These are phyloP conservation scores for Argyrosomus regius DNA, from an alignment of 2,797 vertebrate species.

Conservation along the genomic window DNA sequence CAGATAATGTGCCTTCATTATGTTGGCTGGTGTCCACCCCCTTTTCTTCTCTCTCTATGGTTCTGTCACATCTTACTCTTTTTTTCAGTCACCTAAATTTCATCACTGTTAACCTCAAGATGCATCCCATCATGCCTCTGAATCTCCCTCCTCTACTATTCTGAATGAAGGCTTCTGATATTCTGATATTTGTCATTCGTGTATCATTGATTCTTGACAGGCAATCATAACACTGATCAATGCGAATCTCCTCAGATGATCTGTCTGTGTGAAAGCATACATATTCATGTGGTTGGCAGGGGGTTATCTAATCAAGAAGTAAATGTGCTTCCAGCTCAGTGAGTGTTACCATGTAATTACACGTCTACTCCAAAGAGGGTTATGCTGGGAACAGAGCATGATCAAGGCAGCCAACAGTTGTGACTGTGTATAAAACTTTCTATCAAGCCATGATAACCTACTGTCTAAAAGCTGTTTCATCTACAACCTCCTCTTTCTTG, in stretches of 20 bases:
- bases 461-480: conserved; percentile 9
- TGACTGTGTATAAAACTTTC: conserved; percentile 23
- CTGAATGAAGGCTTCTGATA: conserved; percentile 1
- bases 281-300: conserved; percentile 60
- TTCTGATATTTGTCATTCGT: conserved; percentile 24
- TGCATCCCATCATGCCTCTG: conserved; percentile 1
- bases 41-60: not conserved
- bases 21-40: not conserved
- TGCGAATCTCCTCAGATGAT: conserved; percentile 54
- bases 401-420: conserved; percentile 4
- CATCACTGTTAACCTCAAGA: conserved; percentile 4
- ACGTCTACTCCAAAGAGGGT: conserved; percentile 30
- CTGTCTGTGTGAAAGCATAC: conserved; percentile 33
- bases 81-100: conserved; percentile 9
- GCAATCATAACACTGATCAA: conserved; percentile 49
- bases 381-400: not conserved
- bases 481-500: not conserved
- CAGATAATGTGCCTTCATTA: conserved; percentile 9
- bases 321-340: conserved; percentile 48
- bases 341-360: conserved; percentile 57
- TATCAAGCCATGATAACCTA: conserved; percentile 9
- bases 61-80: conserved; percentile 17
- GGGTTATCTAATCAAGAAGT: conserved; percentile 61
- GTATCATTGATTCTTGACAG: conserved; percentile 38
- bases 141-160: not conserved